Evolutionary conservation across 1,140 invertebrate genomes (phyloP).

Genomic region (Gerris buenoi): DNA sequence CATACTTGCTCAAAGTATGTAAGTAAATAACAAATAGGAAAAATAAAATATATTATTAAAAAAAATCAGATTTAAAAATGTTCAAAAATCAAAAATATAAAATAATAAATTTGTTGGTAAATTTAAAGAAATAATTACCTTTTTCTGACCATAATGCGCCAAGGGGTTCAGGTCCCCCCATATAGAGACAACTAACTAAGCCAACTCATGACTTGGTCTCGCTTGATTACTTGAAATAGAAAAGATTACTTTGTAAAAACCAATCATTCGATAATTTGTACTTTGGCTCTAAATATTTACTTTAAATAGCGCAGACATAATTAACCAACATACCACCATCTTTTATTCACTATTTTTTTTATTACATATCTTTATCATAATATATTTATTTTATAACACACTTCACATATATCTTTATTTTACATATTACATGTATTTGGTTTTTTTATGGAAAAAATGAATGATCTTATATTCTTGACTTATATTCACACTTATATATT

Average conservation of each 20-base stretch:
- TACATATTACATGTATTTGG: too few relatives aligned
- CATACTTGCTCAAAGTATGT: too few relatives aligned
- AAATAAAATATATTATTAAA: too few relatives aligned
- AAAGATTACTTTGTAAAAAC: neutral
- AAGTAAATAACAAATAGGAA: too few relatives aligned
- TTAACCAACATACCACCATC: neutral
- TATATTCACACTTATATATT: too few relatives aligned
- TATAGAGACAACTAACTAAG: neutral
- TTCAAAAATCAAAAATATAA: too few relatives aligned
- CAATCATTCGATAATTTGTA: neutral
- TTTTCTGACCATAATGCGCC: slow-evolving; percentile 7
- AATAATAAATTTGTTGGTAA: too few relatives aligned
- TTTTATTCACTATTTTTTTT: neutral
- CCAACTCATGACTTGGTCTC: slow-evolving; percentile 18
- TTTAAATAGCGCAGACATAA: neutral
- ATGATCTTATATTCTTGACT: too few relatives aligned
- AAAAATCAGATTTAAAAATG: too few relatives aligned
- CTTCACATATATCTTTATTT: too few relatives aligned
- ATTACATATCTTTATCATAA: neutral
- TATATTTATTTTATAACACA: too few relatives aligned
- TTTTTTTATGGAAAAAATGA: too few relatives aligned
- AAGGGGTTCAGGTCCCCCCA: slow-evolving; percentile 14
- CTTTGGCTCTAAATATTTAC: neutral
- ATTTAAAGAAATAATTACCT: neutral
- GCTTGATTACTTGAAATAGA: slow-evolving; percentile 10